These are phyloP conservation scores for Rhyacophila brunnea DNA, from an alignment of 1,140 invertebrate genomes.

Conservation along the genomic window DNA sequence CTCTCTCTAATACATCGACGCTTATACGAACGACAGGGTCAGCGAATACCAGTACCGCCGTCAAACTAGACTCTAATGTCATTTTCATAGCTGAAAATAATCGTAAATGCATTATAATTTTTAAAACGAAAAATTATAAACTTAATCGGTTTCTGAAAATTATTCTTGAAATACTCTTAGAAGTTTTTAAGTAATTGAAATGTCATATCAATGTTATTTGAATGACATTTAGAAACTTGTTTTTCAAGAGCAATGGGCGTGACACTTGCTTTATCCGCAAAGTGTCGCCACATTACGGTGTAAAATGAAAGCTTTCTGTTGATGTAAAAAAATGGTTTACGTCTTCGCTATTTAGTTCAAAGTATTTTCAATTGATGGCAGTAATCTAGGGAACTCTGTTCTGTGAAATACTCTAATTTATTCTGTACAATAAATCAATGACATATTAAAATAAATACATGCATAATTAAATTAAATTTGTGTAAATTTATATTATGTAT, in stretches of 20 bases:
- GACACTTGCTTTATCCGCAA: neutral
- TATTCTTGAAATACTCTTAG: neutral
- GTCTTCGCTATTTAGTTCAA: neutral
- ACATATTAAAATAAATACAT: no score
- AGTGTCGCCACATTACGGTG: conserved; percentile 11
- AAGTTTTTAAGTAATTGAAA: conserved; percentile 1
- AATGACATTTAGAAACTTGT: conserved; percentile 17
- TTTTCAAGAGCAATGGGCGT: conserved; percentile 24
- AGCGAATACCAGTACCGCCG: conserved; percentile 1
- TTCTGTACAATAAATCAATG: no score
- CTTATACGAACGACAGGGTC: conserved; percentile 4
- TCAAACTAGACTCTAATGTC: conserved; percentile 31
- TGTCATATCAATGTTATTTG: conserved; percentile 10
- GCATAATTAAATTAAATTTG: no score
- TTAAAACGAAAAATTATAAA: neutral
- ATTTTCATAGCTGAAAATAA: conserved; percentile 33
- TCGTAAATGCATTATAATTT: conserved; percentile 19
- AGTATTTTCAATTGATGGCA: no score
- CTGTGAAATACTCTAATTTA: no score
- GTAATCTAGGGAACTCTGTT: no score
- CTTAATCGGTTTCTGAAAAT: neutral
- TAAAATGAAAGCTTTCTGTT: conserved; percentile 3
- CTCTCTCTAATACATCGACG: neutral
- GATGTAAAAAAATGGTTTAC: conserved; percentile 2
- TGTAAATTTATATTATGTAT: no score